Conservation (phyloP, 2,797 vertebrate species). For the Columba guinea region DNA sequence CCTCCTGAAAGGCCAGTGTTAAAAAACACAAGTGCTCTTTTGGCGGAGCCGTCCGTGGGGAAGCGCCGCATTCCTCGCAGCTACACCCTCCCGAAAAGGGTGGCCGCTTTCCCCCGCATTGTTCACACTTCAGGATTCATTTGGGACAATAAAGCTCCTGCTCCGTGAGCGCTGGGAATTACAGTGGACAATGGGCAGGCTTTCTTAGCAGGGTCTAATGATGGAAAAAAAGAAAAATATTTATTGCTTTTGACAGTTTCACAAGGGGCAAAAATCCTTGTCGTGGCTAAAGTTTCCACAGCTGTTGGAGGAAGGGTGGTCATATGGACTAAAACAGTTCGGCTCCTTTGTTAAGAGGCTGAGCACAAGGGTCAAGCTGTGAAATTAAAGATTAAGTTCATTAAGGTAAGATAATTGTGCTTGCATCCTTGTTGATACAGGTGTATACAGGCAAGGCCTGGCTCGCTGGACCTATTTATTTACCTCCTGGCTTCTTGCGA, state of each 20-base stretch:
- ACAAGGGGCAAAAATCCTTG: constrained; percentile 86
- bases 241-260: constrained; percentile 89
- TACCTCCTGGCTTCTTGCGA: constrained; percentile 34
- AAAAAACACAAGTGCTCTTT: constrained; percentile 93
- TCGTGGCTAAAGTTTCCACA: constrained; percentile 84
- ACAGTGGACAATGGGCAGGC: constrained; percentile 84
- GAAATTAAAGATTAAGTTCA: constrained; percentile 91
- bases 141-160: constrained; percentile 83
- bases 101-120: constrained; percentile 81
- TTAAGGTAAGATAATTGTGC: constrained; percentile 87
- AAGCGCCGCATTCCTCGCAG: constrained; percentile 84
- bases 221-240: constrained; percentile 88
- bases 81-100: constrained; percentile 81
- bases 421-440: constrained; percentile 80
- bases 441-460: constrained; percentile 68
- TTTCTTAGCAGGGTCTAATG: constrained; percentile 89
- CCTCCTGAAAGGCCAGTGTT: constrained; percentile 88
- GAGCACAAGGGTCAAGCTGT: constrained; percentile 84
- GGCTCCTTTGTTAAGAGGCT: constrained; percentile 83
- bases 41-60: constrained; percentile 81
- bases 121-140: constrained; percentile 90
- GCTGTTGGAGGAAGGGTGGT: constrained; percentile 80
- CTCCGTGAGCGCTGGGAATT: constrained; percentile 87
- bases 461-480: constrained; percentile 51
- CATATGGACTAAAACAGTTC: constrained; percentile 77